Conservation (phyloP, 2,797 vertebrate species). For the Aeoliscus strigatus region DNA sequence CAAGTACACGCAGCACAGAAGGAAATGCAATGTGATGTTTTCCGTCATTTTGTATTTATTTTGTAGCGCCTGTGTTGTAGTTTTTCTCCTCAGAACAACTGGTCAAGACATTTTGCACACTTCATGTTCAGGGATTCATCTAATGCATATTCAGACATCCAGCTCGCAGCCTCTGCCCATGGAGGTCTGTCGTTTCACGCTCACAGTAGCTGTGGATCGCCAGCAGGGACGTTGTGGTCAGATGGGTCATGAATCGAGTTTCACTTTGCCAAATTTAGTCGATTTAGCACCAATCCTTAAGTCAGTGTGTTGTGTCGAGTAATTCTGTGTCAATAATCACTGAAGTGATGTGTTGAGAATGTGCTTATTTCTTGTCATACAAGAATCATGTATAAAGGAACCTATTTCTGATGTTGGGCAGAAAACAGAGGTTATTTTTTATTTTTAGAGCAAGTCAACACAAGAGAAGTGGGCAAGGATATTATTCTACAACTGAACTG, state of each 20-base stretch:
- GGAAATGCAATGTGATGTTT: slow-evolving; percentile 32
- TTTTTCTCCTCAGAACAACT: slow-evolving; percentile 37
- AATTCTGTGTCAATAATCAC: slow-evolving; percentile 66
- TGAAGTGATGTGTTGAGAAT: slow-evolving; percentile 72
- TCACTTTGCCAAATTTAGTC: slow-evolving; percentile 69
- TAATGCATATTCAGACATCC: slow-evolving; percentile 45
- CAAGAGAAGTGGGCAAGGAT: slow-evolving; percentile 50
- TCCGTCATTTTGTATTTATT: slow-evolving; percentile 22
- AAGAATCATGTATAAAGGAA: slow-evolving; percentile 89
- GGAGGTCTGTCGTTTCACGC: slow-evolving; percentile 38
- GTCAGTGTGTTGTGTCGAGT: slow-evolving; percentile 38
- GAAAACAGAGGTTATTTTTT: slow-evolving; percentile 93
- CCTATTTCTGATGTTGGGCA: slow-evolving; percentile 94
- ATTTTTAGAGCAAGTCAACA: slow-evolving; percentile 86
- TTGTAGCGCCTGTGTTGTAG: slow-evolving; percentile 46
- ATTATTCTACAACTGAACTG: slow-evolving; percentile 77
- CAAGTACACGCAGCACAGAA: no score
- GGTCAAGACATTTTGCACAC: slow-evolving; percentile 74
- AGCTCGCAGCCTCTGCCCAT: no score
- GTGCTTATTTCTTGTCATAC: slow-evolving; percentile 97
- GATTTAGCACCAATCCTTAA: slow-evolving; percentile 47
- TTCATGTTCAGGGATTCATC: slow-evolving; percentile 71
- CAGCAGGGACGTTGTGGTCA: slow-evolving; percentile 32
- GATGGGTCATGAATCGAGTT: slow-evolving; percentile 54
- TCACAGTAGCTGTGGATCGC: no score